Evolutionary conservation across 2,113 vertebrate genomes (phyloP), one percentile per base, ranked within the genome.

Genomic region (Ibidorhyncha struthersii): DNA sequence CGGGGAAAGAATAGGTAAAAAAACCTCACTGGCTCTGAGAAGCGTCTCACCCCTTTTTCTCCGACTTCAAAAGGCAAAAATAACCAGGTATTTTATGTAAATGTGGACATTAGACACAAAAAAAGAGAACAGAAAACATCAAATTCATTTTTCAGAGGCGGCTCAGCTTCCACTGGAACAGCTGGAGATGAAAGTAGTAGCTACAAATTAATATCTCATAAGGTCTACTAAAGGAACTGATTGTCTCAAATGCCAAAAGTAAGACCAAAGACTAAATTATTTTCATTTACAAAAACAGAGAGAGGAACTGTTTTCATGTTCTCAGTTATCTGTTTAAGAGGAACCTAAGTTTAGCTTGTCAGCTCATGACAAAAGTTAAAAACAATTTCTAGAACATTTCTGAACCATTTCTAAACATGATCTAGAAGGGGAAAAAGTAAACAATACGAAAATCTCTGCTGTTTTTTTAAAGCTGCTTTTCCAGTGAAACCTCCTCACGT

Each of bases 161-260:
- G 49, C 82, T 50, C 61, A 52, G 82, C 55, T 77, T 94, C 86
- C 92, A 49, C 36, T 43, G 77, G 45, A 91, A 89, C 43, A 41
- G 94, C 43, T 89, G 96, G 73, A 91, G 97, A 95, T 95, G 92
- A 97, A 97, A 97, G 92, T 40, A 73, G 76, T 5, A 96, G 92
- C 81, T 86, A 89, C 72, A 95, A 93, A 97, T 96, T 78, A 97
- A 97, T 93, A 79, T 83, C 93, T 94, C 97, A 91, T 78, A 86
- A 95, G 77, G 73, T 79, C 80, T 84, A 81, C 59, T 82, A 91
- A 76, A 86, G 80, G 80, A 91, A 70, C 25, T 7, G 65, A 96
- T 72, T 84, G 49, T 82, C 94, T 93, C 81, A 89, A 89, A 72
- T 82, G 95, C 86, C 89, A 95, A 72, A 72, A 93, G 70, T n/a